Percentiles rank a stretch among this genome's conserved stretches.
Evolutionary conservation across 2,113 vertebrate genomes (phyloP).

Genomic region (Glaucidium brasilianum): DNA sequence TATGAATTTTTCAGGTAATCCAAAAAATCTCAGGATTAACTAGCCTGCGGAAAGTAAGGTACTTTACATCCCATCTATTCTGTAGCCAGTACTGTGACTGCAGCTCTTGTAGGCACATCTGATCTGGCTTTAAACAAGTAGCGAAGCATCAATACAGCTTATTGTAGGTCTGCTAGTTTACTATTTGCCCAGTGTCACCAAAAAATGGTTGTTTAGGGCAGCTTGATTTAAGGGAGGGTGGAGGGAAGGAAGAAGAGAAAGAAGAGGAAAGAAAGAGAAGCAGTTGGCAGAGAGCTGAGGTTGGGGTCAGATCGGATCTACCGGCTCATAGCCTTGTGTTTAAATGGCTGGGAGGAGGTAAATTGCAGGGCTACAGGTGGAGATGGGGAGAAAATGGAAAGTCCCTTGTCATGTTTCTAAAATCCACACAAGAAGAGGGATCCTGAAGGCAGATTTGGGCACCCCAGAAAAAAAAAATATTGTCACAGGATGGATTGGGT

Average conservation of each 20-base stretch:
- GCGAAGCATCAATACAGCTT: background rate
- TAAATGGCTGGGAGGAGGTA: background rate
- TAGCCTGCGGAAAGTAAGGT: background rate
- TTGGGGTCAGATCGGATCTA: rapidly evolving
- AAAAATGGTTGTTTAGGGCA: background rate
- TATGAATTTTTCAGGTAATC: background rate
- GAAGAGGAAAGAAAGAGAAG: background rate
- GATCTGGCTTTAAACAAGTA: background rate
- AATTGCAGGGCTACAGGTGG: rapidly evolving
- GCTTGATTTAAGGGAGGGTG: background rate
- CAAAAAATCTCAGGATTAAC: background rate
- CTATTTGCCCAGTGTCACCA: background rate
- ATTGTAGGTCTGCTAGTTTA: background rate
- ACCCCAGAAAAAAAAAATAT: background rate
- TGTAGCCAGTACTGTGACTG: background rate
- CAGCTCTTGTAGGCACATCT: background rate
- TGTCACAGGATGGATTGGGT: background rate
- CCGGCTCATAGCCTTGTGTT: background rate
- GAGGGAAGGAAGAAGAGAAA: background rate
- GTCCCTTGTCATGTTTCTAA: background rate
- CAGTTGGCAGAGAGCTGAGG: background rate
- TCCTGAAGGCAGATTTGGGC: background rate
- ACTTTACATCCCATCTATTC: background rate
- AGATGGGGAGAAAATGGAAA: background rate
- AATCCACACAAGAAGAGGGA: background rate